Evolutionary conservation across 2,113 vertebrate genomes (phyloP), one percentile per base, ranked within the genome.

Genomic region (Gasterosteus nipponicus): DNA sequence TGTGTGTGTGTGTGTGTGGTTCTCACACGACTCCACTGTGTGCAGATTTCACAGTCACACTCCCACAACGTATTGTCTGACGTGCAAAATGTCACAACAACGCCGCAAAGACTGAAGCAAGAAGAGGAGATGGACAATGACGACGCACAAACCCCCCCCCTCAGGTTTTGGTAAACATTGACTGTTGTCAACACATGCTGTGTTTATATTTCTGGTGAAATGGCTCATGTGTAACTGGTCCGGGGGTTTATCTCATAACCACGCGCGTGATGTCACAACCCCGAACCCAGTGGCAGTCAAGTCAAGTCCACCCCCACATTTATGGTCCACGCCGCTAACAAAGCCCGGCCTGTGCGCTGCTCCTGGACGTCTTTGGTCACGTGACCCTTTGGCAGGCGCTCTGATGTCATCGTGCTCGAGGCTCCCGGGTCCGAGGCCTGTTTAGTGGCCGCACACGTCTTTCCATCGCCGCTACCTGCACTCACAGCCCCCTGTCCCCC

Each of bases 361-460:
- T 83, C 76, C 70, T 66, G 72, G 70, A 75, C 73, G 31, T 78
- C 56, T 31, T 6, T 1, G 67, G 75, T 89, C 87, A 88, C 86
- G 77, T 87, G 83, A 86, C 80, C 44, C 15, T 7, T 16, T 42
- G 58, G 33, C 82, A 80, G 78, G 86, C 69, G n/a, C 75, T 72
- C 2, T 73, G 84, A 82, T 80, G 78, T 82, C 84, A 87, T 75
- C 39, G 2, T n/a, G 64, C 67, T 63, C 1, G 1, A 15, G 42
- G 19, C 79, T 56, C 53, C 12, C 12, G 53, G 69, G 64, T 51
- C 61, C 19, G 2, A 41, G 29, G 70, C 69, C 77, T 74, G 12
- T 14, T 0, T 44, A 47, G 56, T 42, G 35, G 39, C 56, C 29
- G 1, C 6, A 6, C 1, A 6, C 1, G 42, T 47, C 29, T 83